Evolutionary conservation across 2,888 invertebrate genomes (phyloP).

Genomic region (Diadromus collaris): DNA sequence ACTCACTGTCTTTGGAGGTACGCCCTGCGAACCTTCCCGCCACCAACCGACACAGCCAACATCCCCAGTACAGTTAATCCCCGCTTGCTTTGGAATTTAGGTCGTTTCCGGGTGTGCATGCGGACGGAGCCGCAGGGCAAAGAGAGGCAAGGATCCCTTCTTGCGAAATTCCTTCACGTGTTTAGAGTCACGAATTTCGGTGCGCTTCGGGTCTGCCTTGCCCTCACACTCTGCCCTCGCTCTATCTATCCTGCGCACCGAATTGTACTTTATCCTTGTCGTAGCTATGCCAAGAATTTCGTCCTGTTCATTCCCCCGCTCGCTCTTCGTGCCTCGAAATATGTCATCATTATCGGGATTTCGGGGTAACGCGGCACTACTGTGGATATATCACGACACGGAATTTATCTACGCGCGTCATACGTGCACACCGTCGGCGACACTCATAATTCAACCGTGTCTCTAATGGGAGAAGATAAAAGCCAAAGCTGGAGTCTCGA

Average conservation of each 20-base stretch:
- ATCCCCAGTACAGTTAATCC: slow-evolving; percentile 62
- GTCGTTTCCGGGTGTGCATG: slow-evolving; percentile 60
- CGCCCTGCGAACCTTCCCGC: slow-evolving; percentile 33
- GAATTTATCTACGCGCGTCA: slow-evolving; percentile 35
- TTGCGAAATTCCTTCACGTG: slow-evolving; percentile 59
- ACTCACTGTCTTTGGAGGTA: slow-evolving; percentile 49
- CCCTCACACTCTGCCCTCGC: slow-evolving; percentile 5
- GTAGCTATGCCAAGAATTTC: slow-evolving; percentile 52
- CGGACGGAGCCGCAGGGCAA: slow-evolving; percentile 21
- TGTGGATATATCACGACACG: slow-evolving; percentile 20
- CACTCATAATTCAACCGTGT: neutral
- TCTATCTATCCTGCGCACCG: slow-evolving; percentile 25
- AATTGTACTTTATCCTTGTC: slow-evolving; percentile 35
- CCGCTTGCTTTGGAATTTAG: slow-evolving; percentile 65
- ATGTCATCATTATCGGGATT: slow-evolving; percentile 52
- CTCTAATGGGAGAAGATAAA: neutral
- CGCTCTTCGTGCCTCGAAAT: slow-evolving; percentile 46
- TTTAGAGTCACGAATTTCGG: slow-evolving; percentile 62
- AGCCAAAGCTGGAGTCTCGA: neutral
- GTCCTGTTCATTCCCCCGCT: slow-evolving; percentile 46
- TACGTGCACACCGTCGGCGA: neutral
- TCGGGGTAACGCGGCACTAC: slow-evolving; percentile 18
- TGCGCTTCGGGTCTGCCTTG: slow-evolving; percentile 43
- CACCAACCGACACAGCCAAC: slow-evolving; percentile 38
- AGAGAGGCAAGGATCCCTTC: slow-evolving; percentile 41